These are phyloP conservation scores for Antheraea assamensis DNA, from an alignment of 2,888 invertebrate genomes.

Conservation along the genomic window DNA sequence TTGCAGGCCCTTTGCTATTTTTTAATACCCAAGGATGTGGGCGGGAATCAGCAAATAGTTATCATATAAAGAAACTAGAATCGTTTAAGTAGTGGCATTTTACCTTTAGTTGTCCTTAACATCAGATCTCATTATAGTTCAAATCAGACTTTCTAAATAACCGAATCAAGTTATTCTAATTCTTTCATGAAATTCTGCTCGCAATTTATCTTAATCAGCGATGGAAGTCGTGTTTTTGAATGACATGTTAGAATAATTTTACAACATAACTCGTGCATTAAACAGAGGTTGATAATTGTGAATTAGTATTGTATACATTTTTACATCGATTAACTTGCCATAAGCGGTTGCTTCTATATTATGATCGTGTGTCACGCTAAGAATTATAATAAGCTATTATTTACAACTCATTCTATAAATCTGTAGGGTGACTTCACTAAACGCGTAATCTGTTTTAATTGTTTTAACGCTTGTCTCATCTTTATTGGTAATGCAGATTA, in stretches of 20 bases:
- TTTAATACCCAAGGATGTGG: too few species aligned
- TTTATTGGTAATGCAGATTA: not conserved
- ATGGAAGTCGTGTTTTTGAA: not conserved
- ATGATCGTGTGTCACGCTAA: constrained; percentile 35
- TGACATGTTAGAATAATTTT: not conserved
- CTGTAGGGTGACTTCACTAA: constrained; percentile 23
- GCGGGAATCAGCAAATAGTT: too few species aligned
- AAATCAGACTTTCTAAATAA: too few species aligned
- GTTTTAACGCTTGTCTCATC: not conserved
- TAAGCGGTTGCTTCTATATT: constrained; percentile 39
- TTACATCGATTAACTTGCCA: constrained; percentile 38
- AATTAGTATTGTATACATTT: constrained; percentile 34
- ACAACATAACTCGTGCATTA: not conserved
- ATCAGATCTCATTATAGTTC: too few species aligned
- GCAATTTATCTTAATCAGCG: not conserved
- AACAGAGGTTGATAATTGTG: constrained; percentile 27
- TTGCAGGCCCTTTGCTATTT: too few species aligned
- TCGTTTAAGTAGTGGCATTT: too few species aligned
- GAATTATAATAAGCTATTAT: constrained; percentile 41
- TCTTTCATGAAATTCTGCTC: not conserved
- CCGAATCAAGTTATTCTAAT: not conserved
- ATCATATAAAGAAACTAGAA: too few species aligned
- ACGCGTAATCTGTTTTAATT: constrained; percentile 14
- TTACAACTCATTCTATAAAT: constrained; percentile 33
- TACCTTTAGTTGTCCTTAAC: too few species aligned